Evolutionary conservation across 2,113 vertebrate genomes (phyloP).

Genomic region (Strix uralensis): DNA sequence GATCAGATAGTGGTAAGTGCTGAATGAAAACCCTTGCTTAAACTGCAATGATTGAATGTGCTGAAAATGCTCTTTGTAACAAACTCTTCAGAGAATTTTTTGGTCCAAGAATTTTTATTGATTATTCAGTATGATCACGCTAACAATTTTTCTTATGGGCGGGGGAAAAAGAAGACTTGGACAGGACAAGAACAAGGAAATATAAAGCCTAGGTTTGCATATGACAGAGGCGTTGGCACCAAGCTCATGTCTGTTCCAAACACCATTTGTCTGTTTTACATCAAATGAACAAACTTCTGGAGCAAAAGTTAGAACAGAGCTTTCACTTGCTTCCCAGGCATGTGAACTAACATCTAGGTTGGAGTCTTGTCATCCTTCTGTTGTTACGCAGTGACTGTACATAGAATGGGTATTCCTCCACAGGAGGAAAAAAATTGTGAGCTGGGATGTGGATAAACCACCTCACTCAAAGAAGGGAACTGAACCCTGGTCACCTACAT

Average conservation of each 20-base stretch:
- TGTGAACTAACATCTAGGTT: not conserved
- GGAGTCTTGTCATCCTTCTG: not conserved
- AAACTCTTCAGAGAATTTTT: not conserved
- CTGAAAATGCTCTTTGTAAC: not conserved
- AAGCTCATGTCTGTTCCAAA: not conserved
- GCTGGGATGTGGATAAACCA: not conserved
- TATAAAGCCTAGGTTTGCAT: not conserved
- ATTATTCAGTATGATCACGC: not conserved
- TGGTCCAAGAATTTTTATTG: not conserved
- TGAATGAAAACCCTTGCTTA: conserved; percentile 7
- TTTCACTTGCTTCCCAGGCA: not conserved
- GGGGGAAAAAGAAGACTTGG: not conserved
- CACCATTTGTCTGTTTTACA: not conserved
- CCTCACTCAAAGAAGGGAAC: not conserved
- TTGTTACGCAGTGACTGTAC: not conserved
- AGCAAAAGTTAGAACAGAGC: not conserved
- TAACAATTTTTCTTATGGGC: not conserved
- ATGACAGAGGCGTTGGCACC: not conserved
- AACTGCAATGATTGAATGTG: not conserved
- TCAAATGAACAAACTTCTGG: not conserved
- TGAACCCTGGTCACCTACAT: not conserved
- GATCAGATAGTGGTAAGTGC: not conserved
- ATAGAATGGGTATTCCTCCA: not conserved
- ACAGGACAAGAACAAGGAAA: not conserved
- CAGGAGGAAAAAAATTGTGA: not conserved